Evolutionary conservation across 1,140 invertebrate species (phyloP).

Genomic region (Lucilia sericata): DNA sequence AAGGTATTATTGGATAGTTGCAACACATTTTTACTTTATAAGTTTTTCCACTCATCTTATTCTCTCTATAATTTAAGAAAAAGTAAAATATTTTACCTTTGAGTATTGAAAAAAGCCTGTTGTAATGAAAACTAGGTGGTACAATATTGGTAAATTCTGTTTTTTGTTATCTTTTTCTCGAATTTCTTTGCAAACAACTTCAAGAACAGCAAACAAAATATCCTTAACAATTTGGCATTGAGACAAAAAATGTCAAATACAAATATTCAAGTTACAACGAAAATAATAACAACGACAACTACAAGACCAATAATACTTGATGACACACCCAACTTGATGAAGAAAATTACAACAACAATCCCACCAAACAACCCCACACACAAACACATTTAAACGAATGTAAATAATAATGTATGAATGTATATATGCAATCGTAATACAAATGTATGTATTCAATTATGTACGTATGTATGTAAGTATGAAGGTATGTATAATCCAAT

Average conservation of each 20-base stretch:
- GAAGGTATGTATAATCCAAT: no score
- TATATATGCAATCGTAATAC: not conserved
- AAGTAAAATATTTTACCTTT: not conserved
- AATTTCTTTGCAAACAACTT: no score
- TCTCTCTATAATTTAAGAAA: not conserved
- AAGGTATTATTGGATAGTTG: no score
- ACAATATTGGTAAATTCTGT: not conserved
- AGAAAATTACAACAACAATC: not conserved
- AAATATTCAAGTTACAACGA: conserved; percentile 29
- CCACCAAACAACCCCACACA: not conserved
- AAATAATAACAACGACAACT: not conserved
- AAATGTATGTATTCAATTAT: no score
- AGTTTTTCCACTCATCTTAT: not conserved
- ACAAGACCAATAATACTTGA: conserved; percentile 20
- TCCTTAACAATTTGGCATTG: conserved; percentile 24
- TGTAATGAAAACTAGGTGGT: not conserved
- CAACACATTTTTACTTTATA: no score
- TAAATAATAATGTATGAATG: not conserved
- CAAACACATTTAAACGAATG: not conserved
- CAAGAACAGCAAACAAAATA: not conserved
- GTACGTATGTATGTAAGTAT: not conserved
- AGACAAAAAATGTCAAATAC: conserved; percentile 27
- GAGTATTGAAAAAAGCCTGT: not conserved
- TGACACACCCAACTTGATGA: conserved; percentile 23
- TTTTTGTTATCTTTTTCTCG: not conserved